Evolutionary conservation across 2,113 vertebrate genomes (phyloP), one percentile per base, ranked within the genome.

Genomic region (Loxodonta africana): DNA sequence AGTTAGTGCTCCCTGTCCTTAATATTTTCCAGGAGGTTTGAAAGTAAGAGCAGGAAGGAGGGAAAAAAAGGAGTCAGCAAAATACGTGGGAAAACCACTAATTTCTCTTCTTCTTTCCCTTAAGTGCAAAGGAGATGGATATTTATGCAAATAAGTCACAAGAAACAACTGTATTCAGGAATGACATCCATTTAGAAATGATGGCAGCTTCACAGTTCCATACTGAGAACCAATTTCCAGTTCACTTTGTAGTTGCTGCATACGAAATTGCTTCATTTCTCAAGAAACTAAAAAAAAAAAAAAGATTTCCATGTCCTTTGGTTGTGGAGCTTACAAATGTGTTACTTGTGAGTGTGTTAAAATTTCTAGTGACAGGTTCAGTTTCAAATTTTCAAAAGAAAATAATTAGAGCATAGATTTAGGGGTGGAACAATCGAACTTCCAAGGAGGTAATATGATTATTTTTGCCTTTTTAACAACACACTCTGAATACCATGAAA

Each of bases 211-310:
- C 60, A 71, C 51, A 73, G n/a, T 76, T 92, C 65, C n/a, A 89
- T 9, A 37, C 65, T 93, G 14, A 95, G 51, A 95, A 51, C 17
- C 53, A 65, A 86, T 92, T 90, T 92, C 30, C 20, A 92, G n/a
- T 74, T 92, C 28, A 82, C 6, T 90, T 63, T 96, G 63, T 25
- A 37, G 23, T 77, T 77, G 14, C 44, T 85, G 6, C 62, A 62
- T 25, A 94, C 3, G 74, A 91, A 95, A 94, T 81, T 92, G 84
- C 25, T 94, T 96, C n/a, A 71, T 91, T 92, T 89, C 44, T 94
- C 21, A 83, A 57, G 18, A 3, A 90, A 88, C 17, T n/a, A 30
- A 83, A 85, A 82, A 92, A 51, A 65, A 30, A 83, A 85, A 82
- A 92, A 51, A 65, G 73, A 3, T 30, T 60, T 82, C 41, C 23